Evolutionary conservation across 2,113 vertebrate genomes (phyloP), one percentile per base, ranked within the genome.

Genomic region (Neoarius graeffei): DNA sequence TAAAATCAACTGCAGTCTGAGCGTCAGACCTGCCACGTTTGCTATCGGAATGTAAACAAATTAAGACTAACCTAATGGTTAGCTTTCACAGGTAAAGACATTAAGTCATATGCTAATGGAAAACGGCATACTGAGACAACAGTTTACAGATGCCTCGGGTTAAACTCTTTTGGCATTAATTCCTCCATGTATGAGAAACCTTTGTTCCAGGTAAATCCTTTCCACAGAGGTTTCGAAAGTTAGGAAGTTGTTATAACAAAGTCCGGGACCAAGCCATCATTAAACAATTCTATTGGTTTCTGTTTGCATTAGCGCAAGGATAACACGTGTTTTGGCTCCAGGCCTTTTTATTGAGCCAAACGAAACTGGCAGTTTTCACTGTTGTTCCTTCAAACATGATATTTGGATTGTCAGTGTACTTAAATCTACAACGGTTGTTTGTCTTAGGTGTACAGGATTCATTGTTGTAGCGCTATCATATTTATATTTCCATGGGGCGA

Each of bases 1-100:
- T 62, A 62, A 71, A 88, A 85, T 71, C 76, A 81, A 67, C 66
- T 82, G 87, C 83, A 81, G 64, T 20, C 62, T 52, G 50, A 69
- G 87, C 64, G 19, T 84, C 52, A 35, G 54, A 57, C 67, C 42
- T 10, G 54, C 19, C 7, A 8, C 48, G 66, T 25, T 57, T 85
- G 23, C 19, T 73, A 42, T 42, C 57, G 52, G 27, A 85, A 57
- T 73, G 67, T 73, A 42, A 82, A 82, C 80, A 48, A 7, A 9
- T 62, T 82, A 62, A 25, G 80, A 82, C 30, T 15, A 50, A 56
- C 4, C 8, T 11, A 19, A 56, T 56, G 17, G 15, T n/a, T 54
- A 67, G 14, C 48, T 54, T 54, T 30, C 56, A 50, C n/a, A 71
- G 11, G 17, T 59, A 62, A 56, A 56, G 52, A 17, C 3, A 2